Evolutionary conservation across 2,888 invertebrate genomes (phyloP), one percentile per base, ranked within the genome.

Genomic region (Dryococelus australis): DNA sequence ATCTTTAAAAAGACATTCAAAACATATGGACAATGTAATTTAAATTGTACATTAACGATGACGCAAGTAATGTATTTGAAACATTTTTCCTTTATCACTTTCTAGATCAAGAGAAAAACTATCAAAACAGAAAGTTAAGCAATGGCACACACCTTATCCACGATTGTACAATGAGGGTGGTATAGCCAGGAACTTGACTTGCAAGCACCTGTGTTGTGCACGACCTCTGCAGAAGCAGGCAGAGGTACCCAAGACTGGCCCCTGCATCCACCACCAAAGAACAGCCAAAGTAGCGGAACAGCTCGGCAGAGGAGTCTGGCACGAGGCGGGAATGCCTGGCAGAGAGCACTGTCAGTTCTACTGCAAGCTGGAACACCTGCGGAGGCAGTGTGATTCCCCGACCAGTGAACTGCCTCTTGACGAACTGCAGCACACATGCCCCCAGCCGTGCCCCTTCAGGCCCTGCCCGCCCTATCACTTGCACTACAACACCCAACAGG

Each of bases 201-300:
- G 65, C 65, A n/a, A 65, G 65, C n/a, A n/a, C 1, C 65, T 65
- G 12, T 20, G n/a, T 65, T 24, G n/a, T 24, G 65, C 24, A 8
- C 8, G 20, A 20, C 20, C 65, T n/a, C 65, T 65, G 65, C 65
- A 65, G 24, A 8, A 65, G n/a, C 65, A 65, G 65, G 65, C 65
- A 65, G 24, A 65, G 65, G 65, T 65, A 65, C 2, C n/a, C 13
- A 10, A 65, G 65, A 20, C 65, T n/a, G 65, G 65, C 65, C 24
- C 65, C n/a, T 24, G 65, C 65, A 6, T 65, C 65, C 65, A 65
- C 65, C 20, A 65, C 65, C 3, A n/a, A 24, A 2, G 65, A 65
- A 24, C 65, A 65, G 65, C 65, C 65, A n/a, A 65, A 65, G 65
- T 65, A 65, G n/a, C 65, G 65, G 65, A 65, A 65, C 65, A 65